Percentiles rank a stretch among this genome's conserved stretches.
These are phyloP conservation scores for Ailurus styani DNA, from an alignment of 2,113 vertebrate genomes.

Conservation along the genomic window DNA sequence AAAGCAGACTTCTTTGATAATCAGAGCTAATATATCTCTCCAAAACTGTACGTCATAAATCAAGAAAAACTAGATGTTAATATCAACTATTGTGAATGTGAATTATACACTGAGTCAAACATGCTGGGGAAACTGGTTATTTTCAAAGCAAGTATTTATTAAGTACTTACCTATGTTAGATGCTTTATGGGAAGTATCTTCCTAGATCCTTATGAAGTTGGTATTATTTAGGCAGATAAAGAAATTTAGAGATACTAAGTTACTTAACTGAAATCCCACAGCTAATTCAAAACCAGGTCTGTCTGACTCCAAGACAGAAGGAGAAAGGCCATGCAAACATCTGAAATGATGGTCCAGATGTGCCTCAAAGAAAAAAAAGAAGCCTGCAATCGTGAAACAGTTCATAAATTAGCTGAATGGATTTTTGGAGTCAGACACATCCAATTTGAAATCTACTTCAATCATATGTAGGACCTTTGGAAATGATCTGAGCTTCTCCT, in stretches of 20 bases:
- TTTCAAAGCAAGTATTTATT: neutral
- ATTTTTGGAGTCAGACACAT: neutral
- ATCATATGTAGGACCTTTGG: neutral
- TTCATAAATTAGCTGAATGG: neutral
- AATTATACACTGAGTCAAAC: conserved; percentile 3
- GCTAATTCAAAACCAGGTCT: neutral
- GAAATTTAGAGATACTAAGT: neutral
- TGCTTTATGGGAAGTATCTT: neutral
- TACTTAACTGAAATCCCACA: neutral
- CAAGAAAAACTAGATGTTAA: neutral
- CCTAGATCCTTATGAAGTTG: neutral
- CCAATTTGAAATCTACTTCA: neutral
- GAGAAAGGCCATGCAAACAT: neutral
- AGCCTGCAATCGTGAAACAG: neutral
- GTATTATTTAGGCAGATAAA: neutral
- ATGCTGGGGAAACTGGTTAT: neutral
- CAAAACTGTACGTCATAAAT: neutral
- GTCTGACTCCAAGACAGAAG: neutral
- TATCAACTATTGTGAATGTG: neutral
- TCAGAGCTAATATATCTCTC: neutral
- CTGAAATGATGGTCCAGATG: neutral
- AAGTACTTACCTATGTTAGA: neutral
- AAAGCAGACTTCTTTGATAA: neutral
- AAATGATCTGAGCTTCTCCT: neutral
- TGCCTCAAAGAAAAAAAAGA: neutral